Evolutionary conservation across 2,888 invertebrate genomes (phyloP).

Genomic region (Tipula vernalis): DNA sequence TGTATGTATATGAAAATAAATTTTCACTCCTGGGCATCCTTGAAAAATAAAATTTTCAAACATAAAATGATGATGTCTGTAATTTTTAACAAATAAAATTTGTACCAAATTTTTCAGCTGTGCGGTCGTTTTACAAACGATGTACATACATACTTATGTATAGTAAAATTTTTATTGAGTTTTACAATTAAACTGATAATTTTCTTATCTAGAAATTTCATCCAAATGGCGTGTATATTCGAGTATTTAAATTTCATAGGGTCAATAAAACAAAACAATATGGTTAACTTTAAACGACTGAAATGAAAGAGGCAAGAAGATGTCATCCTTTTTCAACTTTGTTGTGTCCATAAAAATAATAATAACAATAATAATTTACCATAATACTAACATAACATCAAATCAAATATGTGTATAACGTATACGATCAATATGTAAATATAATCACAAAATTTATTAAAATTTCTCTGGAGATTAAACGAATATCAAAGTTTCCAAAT

Average conservation of each 20-base stretch:
- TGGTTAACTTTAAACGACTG: background rate
- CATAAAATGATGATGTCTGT: background rate
- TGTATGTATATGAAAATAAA: background rate
- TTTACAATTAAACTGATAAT: background rate
- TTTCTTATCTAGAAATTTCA: background rate
- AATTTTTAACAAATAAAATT: background rate
- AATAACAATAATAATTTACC: background rate
- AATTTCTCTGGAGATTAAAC: background rate
- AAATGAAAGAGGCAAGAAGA: background rate
- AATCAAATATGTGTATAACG: background rate
- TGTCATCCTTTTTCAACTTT: background rate
- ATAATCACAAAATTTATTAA: background rate
- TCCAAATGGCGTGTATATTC: too few species aligned
- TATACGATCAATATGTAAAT: background rate
- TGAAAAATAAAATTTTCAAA: background rate
- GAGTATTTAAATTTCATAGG: background rate
- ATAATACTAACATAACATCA: background rate
- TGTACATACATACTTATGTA: background rate
- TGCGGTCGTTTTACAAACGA: background rate
- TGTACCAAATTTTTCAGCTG: background rate
- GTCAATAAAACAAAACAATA: background rate
- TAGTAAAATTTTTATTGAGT: background rate
- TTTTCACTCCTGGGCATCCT: background rate
- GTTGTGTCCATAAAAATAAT: background rate
- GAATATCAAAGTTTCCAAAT: background rate